Evolutionary conservation across 2,797 vertebrate genomes (phyloP), one percentile per base, ranked within the genome.

Genomic region (Centropyge bicolor): DNA sequence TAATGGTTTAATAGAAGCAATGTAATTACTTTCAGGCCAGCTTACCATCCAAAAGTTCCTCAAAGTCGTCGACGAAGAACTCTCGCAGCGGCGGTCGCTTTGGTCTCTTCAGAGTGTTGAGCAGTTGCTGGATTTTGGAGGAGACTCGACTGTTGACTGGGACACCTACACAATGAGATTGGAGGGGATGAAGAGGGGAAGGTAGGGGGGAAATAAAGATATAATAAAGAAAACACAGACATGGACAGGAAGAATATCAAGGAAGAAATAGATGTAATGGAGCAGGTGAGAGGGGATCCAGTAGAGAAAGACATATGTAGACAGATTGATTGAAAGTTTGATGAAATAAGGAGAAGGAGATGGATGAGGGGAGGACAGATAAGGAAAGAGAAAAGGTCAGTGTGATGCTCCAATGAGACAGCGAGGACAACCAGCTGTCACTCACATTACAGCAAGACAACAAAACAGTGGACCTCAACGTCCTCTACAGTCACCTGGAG

Each of bases 111-210:
- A 99, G 95, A 19, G 98, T 99, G 87, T 99, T 98, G 31, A 99
- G 95, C 80, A 99, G 96, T 93, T 99, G 98, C 92, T 99, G 98
- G 93, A 99, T 99, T 94, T 98, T 99, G 79, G 97, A 99, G 74
- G 98, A 99, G 76, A 99, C 98, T 70, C 98, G 96, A 92, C 98
- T 98, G 93, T 95, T 98, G 89, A 98, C 97, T 8, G 98, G 97
- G 74, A 98, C 97, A 86, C 98, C 98, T 99, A 92, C 14, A 90
- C 82, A 86, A 83, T 86, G 74, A 84, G 49, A 86, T 76, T 51
- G 56, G 75, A 84, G 63, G 70, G 74, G 62, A 72, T 70, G 75
- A 79, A 75, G 86, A 81, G 51, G 57, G 80, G 81, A 78, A 52
- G 31, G 57, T 38, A 1, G 62, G 52, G 19, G 41, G 35, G 48